phyloP scores from a whole-genome alignment of 2,888 invertebrate genomes.

The Aleiodes testaceus region DNA sequence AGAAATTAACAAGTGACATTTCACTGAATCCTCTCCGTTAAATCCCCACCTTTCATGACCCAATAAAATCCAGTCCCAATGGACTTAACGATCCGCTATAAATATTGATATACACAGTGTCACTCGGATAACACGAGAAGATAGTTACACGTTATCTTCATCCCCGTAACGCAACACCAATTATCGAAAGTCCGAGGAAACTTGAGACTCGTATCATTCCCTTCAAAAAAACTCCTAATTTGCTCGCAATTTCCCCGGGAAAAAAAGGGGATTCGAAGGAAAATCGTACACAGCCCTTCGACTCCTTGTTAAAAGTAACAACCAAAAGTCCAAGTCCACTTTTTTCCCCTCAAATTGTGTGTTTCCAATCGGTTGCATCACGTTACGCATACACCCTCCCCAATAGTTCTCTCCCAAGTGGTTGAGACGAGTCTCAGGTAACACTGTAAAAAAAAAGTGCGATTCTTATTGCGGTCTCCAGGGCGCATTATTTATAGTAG shows the following conservation, averaged over 20 bases:
- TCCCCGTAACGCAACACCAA: slow-evolving; percentile 69
- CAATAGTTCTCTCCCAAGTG: neutral
- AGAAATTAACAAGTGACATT: neutral
- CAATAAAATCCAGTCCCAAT: neutral
- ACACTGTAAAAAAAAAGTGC: slow-evolving; percentile 53
- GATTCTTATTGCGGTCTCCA: slow-evolving; percentile 53
- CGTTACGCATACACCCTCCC: slow-evolving; percentile 17
- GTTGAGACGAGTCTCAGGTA: slow-evolving; percentile 50
- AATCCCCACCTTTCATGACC: neutral
- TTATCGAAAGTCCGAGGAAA: slow-evolving; percentile 68
- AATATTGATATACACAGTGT: slow-evolving; percentile 54
- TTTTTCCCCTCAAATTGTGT: slow-evolving; percentile 25
- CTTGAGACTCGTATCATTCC: slow-evolving; percentile 57
- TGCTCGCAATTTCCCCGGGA: no score
- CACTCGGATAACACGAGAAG: slow-evolving; percentile 34
- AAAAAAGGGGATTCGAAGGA: no score
- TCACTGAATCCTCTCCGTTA: neutral
- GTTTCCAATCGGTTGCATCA: slow-evolving; percentile 41
- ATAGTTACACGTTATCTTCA: slow-evolving; percentile 45
- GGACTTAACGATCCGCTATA: slow-evolving; percentile 52
- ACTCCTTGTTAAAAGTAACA: slow-evolving; percentile 46
- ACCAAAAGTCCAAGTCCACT: slow-evolving; percentile 16
- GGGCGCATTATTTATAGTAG: slow-evolving; percentile 53
- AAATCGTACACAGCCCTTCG: slow-evolving; percentile 35
- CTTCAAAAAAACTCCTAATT: neutral